A percentile compares a stretch with the other conserved stretches of the same genome.
Evolutionary conservation across 2,797 vertebrate species (phyloP).

Genomic region (Pantherophis vulpinus): DNA sequence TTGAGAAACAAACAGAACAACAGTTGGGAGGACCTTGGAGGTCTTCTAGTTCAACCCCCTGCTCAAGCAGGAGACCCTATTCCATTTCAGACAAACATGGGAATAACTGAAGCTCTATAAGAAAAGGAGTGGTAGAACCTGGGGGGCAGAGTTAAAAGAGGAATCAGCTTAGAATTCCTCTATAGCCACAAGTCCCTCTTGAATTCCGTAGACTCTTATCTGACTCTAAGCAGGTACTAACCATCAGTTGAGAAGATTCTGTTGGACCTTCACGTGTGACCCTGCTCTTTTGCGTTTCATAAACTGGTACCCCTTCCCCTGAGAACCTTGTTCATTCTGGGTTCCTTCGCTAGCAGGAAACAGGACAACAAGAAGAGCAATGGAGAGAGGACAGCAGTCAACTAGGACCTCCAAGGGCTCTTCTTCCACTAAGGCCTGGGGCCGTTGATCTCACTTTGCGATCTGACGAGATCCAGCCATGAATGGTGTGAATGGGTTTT

Average conservation of each 20-base stretch:
- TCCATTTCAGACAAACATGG: not conserved
- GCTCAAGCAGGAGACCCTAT: not conserved
- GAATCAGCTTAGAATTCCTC: not conserved
- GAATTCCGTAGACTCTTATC: not conserved
- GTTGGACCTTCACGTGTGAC: not conserved
- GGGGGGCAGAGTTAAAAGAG: not conserved
- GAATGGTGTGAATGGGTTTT: no score
- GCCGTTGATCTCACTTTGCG: no score
- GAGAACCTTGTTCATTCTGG: not conserved
- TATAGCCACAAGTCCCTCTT: not conserved
- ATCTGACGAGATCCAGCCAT: no score
- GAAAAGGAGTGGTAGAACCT: not conserved
- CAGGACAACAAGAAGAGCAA: not conserved
- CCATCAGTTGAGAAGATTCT: not conserved
- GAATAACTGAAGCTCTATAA: not conserved
- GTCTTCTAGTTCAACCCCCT: not conserved
- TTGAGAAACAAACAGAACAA: not conserved
- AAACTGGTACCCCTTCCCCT: not conserved
- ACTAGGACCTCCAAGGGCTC: not conserved
- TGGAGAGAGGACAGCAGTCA: not conserved
- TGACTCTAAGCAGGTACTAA: not conserved
- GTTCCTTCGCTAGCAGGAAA: not conserved
- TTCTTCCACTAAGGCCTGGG: not conserved
- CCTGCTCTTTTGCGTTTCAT: not conserved
- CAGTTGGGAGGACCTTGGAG: not conserved